Percentiles rank a stretch among this genome's conserved stretches.
Evolutionary conservation across 2,113 vertebrate genomes (phyloP).

Genomic region (Caranx melampygus): DNA sequence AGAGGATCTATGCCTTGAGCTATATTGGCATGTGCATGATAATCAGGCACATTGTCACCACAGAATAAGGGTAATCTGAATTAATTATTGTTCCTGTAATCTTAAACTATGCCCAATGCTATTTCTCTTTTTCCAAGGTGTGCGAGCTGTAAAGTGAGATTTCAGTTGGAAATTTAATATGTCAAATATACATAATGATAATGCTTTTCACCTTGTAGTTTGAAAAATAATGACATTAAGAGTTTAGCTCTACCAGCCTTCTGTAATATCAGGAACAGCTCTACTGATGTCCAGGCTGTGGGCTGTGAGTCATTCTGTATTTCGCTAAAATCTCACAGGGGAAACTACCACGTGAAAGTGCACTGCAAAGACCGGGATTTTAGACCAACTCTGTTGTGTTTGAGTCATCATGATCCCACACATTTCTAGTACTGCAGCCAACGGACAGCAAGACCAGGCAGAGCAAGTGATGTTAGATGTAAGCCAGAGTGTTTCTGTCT

Average conservation of each 20-base stretch:
- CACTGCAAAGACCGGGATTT: background rate
- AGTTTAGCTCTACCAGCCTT: background rate
- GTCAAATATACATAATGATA: conserved; percentile 1
- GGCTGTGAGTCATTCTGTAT: conserved; percentile 14
- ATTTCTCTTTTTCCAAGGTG: background rate
- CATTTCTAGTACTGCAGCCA: conserved; percentile 12
- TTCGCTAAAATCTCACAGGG: conserved; percentile 15
- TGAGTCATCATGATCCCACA: background rate
- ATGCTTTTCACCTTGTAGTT: background rate
- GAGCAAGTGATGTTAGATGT: conserved; percentile 14
- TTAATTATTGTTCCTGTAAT: background rate
- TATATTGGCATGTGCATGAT: conserved; percentile 7
- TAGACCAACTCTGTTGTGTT: conserved; percentile 6
- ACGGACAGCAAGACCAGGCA: background rate
- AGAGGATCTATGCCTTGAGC: background rate
- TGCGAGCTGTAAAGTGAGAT: background rate
- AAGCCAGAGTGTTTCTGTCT: conserved; percentile 2
- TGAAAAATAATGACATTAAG: conserved; percentile 5
- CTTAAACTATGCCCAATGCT: background rate
- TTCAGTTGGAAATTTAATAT: background rate
- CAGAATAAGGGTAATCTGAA: background rate
- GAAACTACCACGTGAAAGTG: background rate
- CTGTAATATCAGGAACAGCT: background rate
- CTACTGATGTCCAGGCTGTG: background rate
- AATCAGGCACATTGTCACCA: background rate